Conservation (phyloP, 1,140 invertebrate species). For the Watersipora subatra region DNA sequence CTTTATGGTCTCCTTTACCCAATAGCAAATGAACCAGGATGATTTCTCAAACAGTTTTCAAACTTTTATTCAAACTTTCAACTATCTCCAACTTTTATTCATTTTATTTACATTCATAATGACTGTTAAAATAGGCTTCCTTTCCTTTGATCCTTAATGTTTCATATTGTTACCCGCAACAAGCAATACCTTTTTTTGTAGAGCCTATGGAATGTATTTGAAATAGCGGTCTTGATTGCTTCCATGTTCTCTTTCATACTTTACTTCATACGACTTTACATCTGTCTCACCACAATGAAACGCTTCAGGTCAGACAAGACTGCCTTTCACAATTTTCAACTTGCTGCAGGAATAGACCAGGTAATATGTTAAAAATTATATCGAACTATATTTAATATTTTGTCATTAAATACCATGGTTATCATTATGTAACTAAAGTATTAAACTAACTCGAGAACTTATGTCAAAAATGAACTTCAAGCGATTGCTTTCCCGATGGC, state of each 20-base stretch:
- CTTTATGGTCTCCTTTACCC: no score
- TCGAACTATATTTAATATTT: no score
- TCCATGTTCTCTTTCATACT: neutral
- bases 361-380: no score
- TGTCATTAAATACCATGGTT: no score
- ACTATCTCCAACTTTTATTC: neutral
- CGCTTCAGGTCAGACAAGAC: neutral
- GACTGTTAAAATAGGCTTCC: no score
- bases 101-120: no score
- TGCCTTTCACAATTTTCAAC: neutral
- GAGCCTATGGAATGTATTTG: neutral
- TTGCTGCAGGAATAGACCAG: neutral
- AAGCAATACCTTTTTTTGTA: neutral
- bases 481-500: no score
- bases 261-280: neutral
- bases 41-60: neutral
- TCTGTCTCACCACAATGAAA: neutral
- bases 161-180: no score
- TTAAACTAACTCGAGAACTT: no score
- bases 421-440: no score
- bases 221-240: neutral
- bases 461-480: no score
- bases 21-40: neutral
- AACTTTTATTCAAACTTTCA: neutral
- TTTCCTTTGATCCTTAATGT: no score